A percentile compares a stretch with the other conserved stretches of the same genome.
These are phyloP conservation scores for Anser brachyrhynchus DNA, from an alignment of 2,113 vertebrate genomes.

Conservation along the genomic window DNA sequence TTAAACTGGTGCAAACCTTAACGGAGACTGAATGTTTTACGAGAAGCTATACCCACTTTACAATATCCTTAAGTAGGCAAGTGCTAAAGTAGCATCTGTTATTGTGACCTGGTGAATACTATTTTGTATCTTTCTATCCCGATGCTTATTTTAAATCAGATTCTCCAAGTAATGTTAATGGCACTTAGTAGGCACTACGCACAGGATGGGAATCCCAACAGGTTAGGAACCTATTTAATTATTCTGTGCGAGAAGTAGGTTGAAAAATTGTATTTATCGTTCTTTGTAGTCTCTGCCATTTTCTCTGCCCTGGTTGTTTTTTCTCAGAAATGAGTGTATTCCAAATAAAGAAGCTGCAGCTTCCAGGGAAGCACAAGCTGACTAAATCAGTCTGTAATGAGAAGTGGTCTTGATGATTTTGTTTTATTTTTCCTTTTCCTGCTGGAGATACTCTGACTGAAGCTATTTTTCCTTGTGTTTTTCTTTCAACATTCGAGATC, in stretches of 20 bases:
- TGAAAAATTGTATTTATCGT: conserved; percentile 10
- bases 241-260: neutral
- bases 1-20: neutral
- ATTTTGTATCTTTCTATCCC: neutral
- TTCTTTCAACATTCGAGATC: neutral
- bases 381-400: neutral
- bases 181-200: neutral
- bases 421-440: neutral
- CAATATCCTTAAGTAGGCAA: neutral
- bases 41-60: neutral
- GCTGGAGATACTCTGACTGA: neutral
- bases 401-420: neutral
- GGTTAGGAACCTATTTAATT: conserved; percentile 29
- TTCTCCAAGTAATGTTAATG: neutral
- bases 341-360: neutral
- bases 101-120: neutral
- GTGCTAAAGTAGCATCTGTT: neutral
- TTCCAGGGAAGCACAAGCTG: neutral
- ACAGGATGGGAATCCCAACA: neutral
- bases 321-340: neutral
- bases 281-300: neutral
- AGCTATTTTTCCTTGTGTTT: neutral
- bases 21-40: neutral
- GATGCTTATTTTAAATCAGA: neutral
- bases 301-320: conserved; percentile 6